Evolutionary conservation across 2,888 invertebrate genomes (phyloP).

Genomic region (Campaea margaritaria): DNA sequence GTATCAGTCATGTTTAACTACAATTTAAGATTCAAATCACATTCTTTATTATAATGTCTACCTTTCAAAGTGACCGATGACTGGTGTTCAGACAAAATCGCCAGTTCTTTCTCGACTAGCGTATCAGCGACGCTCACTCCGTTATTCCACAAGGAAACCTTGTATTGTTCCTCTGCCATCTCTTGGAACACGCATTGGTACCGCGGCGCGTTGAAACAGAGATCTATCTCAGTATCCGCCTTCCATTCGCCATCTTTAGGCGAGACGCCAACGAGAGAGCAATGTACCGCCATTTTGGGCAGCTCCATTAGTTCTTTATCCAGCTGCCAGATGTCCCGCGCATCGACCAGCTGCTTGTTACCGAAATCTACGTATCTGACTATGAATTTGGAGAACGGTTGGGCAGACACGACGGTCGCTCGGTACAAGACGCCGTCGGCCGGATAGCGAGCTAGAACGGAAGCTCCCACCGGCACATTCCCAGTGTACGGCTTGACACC

Average conservation of each 20-base stretch:
- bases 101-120: slow-evolving; percentile 81
- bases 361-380: slow-evolving; percentile 92
- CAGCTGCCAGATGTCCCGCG: slow-evolving; percentile 88
- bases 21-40: no score
- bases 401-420: slow-evolving; percentile 86
- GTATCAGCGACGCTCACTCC: slow-evolving; percentile 77
- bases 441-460: slow-evolving; percentile 89
- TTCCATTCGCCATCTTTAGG: slow-evolving; percentile 87
- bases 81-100: slow-evolving; percentile 66
- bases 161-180: slow-evolving; percentile 72
- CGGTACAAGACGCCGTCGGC: slow-evolving; percentile 90
- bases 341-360: slow-evolving; percentile 87
- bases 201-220: slow-evolving; percentile 86
- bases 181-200: slow-evolving; percentile 86
- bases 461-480: slow-evolving; percentile 83
- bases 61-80: slow-evolving; percentile 77
- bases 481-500: slow-evolving; percentile 74
- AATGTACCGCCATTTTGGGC: slow-evolving; percentile 89
- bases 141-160: slow-evolving; percentile 78
- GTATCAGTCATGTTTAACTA: no score
- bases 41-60: slow-evolving; percentile 33
- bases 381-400: slow-evolving; percentile 85
- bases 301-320: slow-evolving; percentile 87
- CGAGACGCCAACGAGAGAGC: slow-evolving; percentile 86
- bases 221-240: slow-evolving; percentile 79